A percentile compares a stretch with the other conserved stretches of the same genome.
Conservation (phyloP, 2,797 vertebrate species). For the Sternotherus odoratus region DNA sequence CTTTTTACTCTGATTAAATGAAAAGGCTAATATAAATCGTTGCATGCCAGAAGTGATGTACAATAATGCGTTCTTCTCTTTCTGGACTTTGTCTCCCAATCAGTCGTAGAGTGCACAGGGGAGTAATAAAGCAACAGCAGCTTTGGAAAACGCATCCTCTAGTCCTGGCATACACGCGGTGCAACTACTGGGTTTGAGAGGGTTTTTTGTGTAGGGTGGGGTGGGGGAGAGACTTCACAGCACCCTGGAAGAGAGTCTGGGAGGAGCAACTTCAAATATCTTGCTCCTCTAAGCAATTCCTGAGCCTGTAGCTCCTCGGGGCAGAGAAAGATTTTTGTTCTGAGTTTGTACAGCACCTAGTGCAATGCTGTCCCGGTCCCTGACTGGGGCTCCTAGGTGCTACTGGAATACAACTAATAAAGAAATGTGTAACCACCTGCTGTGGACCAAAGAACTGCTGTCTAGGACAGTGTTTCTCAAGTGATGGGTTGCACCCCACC, state of each 20-base stretch:
- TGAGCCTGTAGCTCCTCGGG: background rate
- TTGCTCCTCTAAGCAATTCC: slow-evolving; percentile 7
- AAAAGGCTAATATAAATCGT: background rate
- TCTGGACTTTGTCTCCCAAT: background rate
- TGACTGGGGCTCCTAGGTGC: background rate
- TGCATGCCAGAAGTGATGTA: background rate
- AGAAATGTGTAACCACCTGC: background rate
- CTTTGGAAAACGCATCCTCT: background rate
- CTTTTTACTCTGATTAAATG: slow-evolving; percentile 42
- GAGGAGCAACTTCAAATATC: background rate
- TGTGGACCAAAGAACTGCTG: background rate
- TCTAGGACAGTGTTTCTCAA: background rate
- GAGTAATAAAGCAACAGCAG: background rate
- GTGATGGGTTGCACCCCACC: background rate
- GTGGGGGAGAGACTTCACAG: background rate
- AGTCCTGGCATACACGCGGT: background rate
- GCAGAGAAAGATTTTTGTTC: background rate
- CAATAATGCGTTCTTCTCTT: background rate
- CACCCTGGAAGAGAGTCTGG: background rate
- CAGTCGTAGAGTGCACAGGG: background rate
- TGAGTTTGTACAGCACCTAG: background rate
- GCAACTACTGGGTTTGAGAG: background rate
- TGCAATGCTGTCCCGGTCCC: background rate
- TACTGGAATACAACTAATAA: background rate
- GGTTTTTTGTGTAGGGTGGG: background rate